Evolutionary conservation across 2,888 invertebrate genomes (phyloP), one percentile per base, ranked within the genome.

Genomic region (Diploptera punctata): DNA sequence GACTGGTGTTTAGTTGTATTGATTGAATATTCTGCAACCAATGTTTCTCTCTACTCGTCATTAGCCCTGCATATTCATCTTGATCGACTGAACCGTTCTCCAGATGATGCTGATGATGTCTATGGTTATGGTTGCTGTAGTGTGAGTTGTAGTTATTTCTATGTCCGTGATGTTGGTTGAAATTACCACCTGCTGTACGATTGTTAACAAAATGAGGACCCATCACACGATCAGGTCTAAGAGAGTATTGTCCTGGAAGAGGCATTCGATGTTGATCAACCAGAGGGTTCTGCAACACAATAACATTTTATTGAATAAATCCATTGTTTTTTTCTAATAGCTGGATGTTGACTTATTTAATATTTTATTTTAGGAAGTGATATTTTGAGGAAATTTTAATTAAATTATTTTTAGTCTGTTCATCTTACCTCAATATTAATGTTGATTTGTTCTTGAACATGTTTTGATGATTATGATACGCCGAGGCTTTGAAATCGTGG

Each of bases 21-120:
- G 97, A 86, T 82, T 99, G 99, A 77, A 99, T 98, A 81, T 96
- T 97, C 76, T 97, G 90, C 13, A 99, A 86, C 97, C 98, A 98
- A 78, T 98, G 97, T 79, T 98, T 97, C 82, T 99, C 99, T 31
- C 94, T 88, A 76, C 89, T 89, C 16, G 94, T 94, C 99, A 99
- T 99, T 13, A 99, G 86, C 0, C 97, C 98, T 0, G 93, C 92
- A 81, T 95, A 97, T 77, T 94, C 93, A 79, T 96, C 95, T 74
- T 84, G 85, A 54, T 86, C 86, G 47, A 43, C 47, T 26, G 29
- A 26, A 16, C 47, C 65, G 47, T 57, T 57, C 29, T 57, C 52
- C n/a, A 21, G 19, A 24, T 52, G 52, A 4, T 52, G 24, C 13
- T 52, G n/a, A 7, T 57, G 57, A 24, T 24, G 24, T 13, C 26